phyloP scores from a whole-genome alignment of 2,888 invertebrate genomes.

The Eristalis tenax region DNA sequence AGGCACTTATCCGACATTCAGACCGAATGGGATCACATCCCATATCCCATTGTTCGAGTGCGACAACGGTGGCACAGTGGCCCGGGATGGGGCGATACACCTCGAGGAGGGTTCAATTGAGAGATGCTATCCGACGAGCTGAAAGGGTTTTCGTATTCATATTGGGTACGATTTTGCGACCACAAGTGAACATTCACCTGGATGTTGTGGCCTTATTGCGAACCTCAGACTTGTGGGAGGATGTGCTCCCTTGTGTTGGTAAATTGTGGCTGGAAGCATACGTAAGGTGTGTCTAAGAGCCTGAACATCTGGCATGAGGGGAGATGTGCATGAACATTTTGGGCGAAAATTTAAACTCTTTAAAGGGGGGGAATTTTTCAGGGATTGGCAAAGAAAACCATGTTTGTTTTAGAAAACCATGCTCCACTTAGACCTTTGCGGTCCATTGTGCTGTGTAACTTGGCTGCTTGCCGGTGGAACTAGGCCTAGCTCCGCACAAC shows the following conservation, averaged over 20 bases:
- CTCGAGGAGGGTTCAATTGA: neutral
- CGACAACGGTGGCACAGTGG: neutral
- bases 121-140: neutral
- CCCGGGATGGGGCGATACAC: neutral
- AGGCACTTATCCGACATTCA: neutral
- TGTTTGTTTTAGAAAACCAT: too few species aligned
- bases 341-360: neutral
- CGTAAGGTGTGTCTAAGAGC: neutral
- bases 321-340: neutral
- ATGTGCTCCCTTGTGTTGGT: neutral
- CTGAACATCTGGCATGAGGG: neutral
- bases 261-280: neutral
- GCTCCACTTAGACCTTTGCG: too few species aligned
- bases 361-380: neutral
- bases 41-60: neutral
- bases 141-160: neutral
- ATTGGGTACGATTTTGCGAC: neutral
- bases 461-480: too few species aligned
- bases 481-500: too few species aligned
- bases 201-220: neutral
- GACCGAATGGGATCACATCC: neutral
- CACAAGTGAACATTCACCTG: neutral
- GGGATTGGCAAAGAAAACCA: too few species aligned
- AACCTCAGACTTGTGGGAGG: neutral
- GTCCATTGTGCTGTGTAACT: too few species aligned